Base-by-base conservation (phyloP, 2,888 invertebrate genomes). In the Nudaria mundana region DNA sequence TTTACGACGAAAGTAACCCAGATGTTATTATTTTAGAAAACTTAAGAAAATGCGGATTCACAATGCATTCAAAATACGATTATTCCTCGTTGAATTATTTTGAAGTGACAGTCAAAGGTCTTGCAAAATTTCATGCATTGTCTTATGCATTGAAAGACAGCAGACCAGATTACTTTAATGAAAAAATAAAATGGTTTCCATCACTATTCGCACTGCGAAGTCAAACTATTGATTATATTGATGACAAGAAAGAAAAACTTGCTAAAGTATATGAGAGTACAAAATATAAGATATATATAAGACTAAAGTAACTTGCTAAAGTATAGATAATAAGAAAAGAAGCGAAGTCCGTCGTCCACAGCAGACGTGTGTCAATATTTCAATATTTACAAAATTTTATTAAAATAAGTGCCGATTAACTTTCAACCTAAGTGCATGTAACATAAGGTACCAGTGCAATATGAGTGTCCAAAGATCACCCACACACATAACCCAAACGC, bases 171-270 rank as follows among this genome's bases (percentile, higher is more conserved):
- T 37, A 30, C 20, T 37, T 37, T 24, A 12, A 30, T 1, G 5
- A 16, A 23, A 37, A 37, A 15, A 12, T 37, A 5, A 37, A 37
- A 24, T 70, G 60, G 53, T 32, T 53, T n/a, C 42, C 39, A 0
- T 61, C 50, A 14, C n/a, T 50, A 1, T 46, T 44, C 1, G 63
- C 53, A 15, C 53, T 60, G 16, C 51, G 34, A 8, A 50, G 58
- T 20, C 37, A 37, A 3, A 48, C 65, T 1, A 26, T 54, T 0
- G 38, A 44, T 2, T 38, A 30, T 30, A 40, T 76, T 13, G 55
- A 65, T 30, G 54, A 52, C 3, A 46, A 60, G 2, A 39, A 38
- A 5, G 69, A 52, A 32, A 23, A 32, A 41, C 32, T 66, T 2
- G 43, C 41, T 1, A 47, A 51, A 1, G 62, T 60, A 13, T 38